These are phyloP conservation scores for Chirona hameri DNA, from an alignment of 2,888 invertebrate genomes.

Conservation along the genomic window DNA sequence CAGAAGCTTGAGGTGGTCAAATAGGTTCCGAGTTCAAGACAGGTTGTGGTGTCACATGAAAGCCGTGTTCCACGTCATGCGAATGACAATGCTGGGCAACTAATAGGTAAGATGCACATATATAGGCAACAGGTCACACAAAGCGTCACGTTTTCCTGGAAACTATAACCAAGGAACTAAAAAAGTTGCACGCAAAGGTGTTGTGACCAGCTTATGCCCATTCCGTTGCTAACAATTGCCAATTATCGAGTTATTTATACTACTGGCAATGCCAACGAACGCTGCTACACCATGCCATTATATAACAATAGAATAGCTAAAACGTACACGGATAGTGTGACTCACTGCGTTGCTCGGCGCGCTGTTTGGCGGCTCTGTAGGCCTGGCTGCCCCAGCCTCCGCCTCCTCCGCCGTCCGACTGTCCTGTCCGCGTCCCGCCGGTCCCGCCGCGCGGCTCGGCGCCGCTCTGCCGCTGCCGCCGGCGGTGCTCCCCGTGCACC, in stretches of 20 bases:
- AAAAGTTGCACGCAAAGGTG: not conserved
- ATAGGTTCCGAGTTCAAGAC: no score
- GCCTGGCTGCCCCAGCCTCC: conserved; percentile 42
- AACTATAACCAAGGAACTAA: not conserved
- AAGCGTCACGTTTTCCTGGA: no score
- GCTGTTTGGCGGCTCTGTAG: conserved; percentile 9
- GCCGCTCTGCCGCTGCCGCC: conserved; percentile 29
- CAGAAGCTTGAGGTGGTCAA: no score
- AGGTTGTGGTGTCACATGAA: no score
- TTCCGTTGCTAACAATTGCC: no score
- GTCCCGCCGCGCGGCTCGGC: conserved; percentile 44
- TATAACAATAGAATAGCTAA: no score
- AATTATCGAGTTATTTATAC: no score
- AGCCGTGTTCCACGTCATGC: not conserved
- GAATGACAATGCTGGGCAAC: not conserved
- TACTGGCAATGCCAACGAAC: no score
- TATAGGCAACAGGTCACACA: not conserved
- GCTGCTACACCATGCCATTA: no score
- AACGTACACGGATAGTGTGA: not conserved
- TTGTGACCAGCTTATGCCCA: no score
- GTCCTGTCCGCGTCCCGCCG: conserved; percentile 41
- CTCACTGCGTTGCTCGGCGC: not conserved
- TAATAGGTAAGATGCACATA: not conserved
- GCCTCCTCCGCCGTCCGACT: conserved; percentile 45
- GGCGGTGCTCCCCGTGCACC: not conserved